Conservation (phyloP, 1,140 invertebrate species). For the Drosophila quadrilineata region DNA sequence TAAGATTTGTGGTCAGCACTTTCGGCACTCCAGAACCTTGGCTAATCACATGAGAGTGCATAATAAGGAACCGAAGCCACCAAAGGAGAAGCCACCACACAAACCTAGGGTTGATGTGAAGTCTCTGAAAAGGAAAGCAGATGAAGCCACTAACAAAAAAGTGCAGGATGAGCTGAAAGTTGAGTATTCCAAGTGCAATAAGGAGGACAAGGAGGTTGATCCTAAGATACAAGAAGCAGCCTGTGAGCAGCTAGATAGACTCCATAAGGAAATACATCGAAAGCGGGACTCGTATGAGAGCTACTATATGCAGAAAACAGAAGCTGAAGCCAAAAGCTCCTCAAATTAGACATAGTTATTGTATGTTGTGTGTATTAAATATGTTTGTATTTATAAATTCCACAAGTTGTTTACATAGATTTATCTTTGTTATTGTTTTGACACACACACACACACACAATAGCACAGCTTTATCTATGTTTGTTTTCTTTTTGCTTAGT, state of each 20-base stretch:
- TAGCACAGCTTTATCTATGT: constrained; percentile 27
- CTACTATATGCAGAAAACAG: constrained; percentile 58
- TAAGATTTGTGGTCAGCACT: constrained; percentile 69
- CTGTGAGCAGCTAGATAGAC: constrained; percentile 63
- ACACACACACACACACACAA: background rate
- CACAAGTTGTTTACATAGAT: too few species aligned
- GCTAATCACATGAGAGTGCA: constrained; percentile 73
- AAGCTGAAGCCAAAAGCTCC: constrained; percentile 51
- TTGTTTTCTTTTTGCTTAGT: too few species aligned
- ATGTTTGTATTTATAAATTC: too few species aligned
- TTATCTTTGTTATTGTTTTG: too few species aligned
- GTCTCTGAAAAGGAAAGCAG: too few species aligned
- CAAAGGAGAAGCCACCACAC: constrained; percentile 45
- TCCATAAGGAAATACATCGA: constrained; percentile 59
- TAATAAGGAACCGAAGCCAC: constrained; percentile 56
- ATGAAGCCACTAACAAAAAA: too few species aligned
- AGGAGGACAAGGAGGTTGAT: constrained; percentile 63
- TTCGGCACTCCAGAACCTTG: constrained; percentile 75
- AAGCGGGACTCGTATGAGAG: constrained; percentile 56
- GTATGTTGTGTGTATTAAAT: constrained; percentile 10
- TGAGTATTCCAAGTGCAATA: too few species aligned
- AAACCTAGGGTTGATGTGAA: constrained; percentile 32
- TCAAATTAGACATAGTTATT: constrained; percentile 59
- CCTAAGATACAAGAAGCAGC: constrained; percentile 70
- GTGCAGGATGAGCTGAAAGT: constrained; percentile 41